These are phyloP conservation scores for Rattus norvegicus DNA, from an alignment of 2,113 vertebrate species.

Conservation along the genomic window DNA sequence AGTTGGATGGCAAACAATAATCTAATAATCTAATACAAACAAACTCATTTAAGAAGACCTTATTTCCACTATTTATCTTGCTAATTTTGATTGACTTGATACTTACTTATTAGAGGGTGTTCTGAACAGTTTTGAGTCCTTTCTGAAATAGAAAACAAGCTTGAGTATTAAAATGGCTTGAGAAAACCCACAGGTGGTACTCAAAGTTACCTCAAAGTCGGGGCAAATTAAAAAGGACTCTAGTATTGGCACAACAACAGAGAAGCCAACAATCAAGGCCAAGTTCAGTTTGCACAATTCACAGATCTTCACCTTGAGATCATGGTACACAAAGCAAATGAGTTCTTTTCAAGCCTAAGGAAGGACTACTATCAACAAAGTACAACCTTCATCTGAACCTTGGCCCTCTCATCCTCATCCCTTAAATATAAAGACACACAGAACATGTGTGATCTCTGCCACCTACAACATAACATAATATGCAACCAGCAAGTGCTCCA, in stretches of 20 bases:
- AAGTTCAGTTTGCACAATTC: neutral
- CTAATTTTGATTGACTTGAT: constrained; percentile 27
- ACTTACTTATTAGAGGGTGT: constrained; percentile 56
- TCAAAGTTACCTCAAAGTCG: neutral
- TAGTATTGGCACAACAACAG: neutral
- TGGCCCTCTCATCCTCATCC: neutral
- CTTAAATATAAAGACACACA: neutral
- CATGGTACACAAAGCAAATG: neutral
- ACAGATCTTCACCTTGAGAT: neutral
- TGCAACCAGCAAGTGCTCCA: neutral
- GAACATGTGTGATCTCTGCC: neutral
- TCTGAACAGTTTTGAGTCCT: constrained; percentile 39
- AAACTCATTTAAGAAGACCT: neutral
- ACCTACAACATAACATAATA: neutral
- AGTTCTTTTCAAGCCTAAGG: neutral
- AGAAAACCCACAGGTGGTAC: neutral
- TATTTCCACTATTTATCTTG: constrained; percentile 7
- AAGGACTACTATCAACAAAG: neutral
- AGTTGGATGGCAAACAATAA: neutral
- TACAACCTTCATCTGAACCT: neutral
- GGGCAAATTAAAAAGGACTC: neutral
- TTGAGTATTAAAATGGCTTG: constrained; percentile 4
- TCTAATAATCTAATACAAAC: constrained; percentile 29
- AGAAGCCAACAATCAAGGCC: neutral
- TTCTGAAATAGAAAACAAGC: constrained; percentile 67